Base-by-base conservation (phyloP, 2,797 vertebrate species). In the Schizopygopsis malacanthus region DNA sequence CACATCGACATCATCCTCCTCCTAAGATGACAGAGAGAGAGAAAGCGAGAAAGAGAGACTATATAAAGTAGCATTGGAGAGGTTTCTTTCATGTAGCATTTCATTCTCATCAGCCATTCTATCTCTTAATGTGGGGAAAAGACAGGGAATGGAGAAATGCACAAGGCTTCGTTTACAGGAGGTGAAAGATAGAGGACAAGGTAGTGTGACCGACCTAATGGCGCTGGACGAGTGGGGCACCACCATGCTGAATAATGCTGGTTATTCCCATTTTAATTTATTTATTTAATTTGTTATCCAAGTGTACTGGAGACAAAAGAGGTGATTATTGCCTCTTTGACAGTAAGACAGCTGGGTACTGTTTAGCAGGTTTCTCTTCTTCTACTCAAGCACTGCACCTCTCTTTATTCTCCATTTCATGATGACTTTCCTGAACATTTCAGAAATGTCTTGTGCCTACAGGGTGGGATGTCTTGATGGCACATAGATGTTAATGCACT, bases 1-100 rank as follows among this genome's bases (percentile, higher is more conserved):
- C 90, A 93, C 96, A 0, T 96, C 97, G 77, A 97, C 94, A n/a
- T 94, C 96, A 0, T 95, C 95, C 8, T 94, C 95, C 1, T 95
- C 95, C 61, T 96, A 95, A 85, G 79, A 63, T 20, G 6, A 4
- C 25, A 37, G 15, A 72, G 52, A 37, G 52, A 37, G 65, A 52
- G 20, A 22, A 25, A 67, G 41, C 50, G 54, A 65, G 25, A 85
- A 56, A 72, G 25, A 85, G 39, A 72, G 71, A 93, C 88, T 81
- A 92, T 90, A 90, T 63, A 61, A 79, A 79, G 41, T 63, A 80
- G 89, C 12, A 77, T 85, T 25, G 39, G 43, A 56, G 82, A 81
- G 65, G 86, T 76, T 92, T 93, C 92, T 89, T 91, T 89, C 89
- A 61, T 79, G 87, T 87, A 71, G 83, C 47, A 73, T 85, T 86